Percentiles rank a stretch among this genome's conserved stretches.
Conservation (phyloP, 2,113 vertebrate genomes). For the Ailuropoda melanoleuca region DNA sequence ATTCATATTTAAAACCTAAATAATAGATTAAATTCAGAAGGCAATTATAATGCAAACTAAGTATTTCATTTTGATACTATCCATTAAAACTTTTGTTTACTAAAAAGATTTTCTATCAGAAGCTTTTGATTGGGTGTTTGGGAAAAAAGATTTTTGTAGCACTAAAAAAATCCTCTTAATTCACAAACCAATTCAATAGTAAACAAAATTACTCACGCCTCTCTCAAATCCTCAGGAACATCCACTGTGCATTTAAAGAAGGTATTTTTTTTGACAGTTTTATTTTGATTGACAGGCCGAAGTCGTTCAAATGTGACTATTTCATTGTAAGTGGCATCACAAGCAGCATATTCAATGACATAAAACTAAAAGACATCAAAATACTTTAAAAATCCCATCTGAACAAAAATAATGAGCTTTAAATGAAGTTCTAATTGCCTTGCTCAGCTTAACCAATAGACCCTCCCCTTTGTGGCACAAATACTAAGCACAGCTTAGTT, state of each 20-base stretch:
- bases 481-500: conserved; percentile 23
- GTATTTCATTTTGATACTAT: not conserved
- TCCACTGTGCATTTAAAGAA: conserved; percentile 91
- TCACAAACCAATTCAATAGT: conserved; percentile 27
- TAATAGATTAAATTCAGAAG: conserved; percentile 1
- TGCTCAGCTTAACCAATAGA: not conserved
- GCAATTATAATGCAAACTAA: not conserved
- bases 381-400: conserved; percentile 67
- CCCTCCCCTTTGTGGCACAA: conserved; percentile 17
- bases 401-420: conserved; percentile 54
- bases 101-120: conserved; percentile 11
- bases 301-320: conserved; percentile 91
- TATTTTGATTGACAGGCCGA: conserved; percentile 90
- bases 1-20: conserved; percentile 31
- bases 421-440: conserved; percentile 51
- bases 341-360: conserved; percentile 91
- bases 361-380: conserved; percentile 85
- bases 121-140: not conserved
- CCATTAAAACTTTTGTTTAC: conserved; percentile 17
- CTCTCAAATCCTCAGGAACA: conserved; percentile 90
- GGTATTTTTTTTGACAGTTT: conserved; percentile 90
- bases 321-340: conserved; percentile 92
- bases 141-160: not conserved
- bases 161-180: conserved; percentile 40
- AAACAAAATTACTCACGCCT: conserved; percentile 86